These are phyloP conservation scores for Erythrocercus mccallii DNA, from an alignment of 2,113 vertebrate species.

Conservation along the genomic window DNA sequence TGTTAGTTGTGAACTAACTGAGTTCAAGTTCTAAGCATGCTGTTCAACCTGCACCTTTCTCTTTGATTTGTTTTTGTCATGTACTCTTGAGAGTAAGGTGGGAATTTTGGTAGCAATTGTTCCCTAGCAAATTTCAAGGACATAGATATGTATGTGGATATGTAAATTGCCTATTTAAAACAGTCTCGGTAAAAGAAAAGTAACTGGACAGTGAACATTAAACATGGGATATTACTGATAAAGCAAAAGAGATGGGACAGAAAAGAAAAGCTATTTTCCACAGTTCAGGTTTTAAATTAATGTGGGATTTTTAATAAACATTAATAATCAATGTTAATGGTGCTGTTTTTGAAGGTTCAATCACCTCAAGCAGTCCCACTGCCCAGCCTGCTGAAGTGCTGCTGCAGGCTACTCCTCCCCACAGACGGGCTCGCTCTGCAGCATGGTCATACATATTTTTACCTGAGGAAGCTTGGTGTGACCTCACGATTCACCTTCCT, in stretches of 20 bases:
- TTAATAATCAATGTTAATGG: background rate
- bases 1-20: background rate
- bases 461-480: constrained; percentile 98
- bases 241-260: background rate
- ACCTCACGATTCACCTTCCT: constrained; percentile 96
- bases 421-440: constrained; percentile 92
- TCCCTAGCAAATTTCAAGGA: background rate
- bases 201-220: background rate
- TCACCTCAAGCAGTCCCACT: constrained; percentile 98
- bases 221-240: background rate
- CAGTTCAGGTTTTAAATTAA: background rate
- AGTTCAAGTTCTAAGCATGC: background rate
- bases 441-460: constrained; percentile 99
- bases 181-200: background rate
- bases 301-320: background rate
- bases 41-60: background rate
- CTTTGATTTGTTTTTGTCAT: background rate
- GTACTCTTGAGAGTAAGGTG: background rate
- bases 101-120: background rate
- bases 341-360: constrained; percentile 81
- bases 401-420: constrained; percentile 93
- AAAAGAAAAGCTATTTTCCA: background rate
- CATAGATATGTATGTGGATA: fast-evolving
- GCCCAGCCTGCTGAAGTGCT: constrained; percentile 97
- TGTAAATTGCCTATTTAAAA: background rate